Evolutionary conservation across 2,113 vertebrate genomes (phyloP), one percentile per base, ranked within the genome.

Genomic region (Cheirogaleus medius): DNA sequence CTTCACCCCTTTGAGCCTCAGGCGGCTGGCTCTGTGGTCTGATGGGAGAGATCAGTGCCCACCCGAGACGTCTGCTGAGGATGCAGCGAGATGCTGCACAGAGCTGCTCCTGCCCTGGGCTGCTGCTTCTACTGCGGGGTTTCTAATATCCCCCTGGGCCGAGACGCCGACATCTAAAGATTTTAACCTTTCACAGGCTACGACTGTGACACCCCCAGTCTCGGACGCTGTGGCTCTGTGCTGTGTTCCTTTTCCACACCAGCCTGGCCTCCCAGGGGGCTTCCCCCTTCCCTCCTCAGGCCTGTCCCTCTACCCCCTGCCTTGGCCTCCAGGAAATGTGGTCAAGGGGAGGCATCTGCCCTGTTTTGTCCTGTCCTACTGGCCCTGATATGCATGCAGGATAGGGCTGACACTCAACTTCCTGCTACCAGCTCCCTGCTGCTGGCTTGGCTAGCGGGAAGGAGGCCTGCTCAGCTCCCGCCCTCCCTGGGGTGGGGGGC

Each of bases 301-400:
- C 54, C 37, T 1, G 3, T 27, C 44, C 49, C 52, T 76, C 69
- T 44, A 8, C 18, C 27, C 21, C 78, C 66, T 23, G 66, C 47
- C n/a, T 68, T 20, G 21, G 92, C 21, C 42, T 92, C 56, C n/a
- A 60, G 89, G 85, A 95, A 85, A 25, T 93, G 58, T 21, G 58
- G 78, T 54, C 93, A 76, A 32, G 21, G 42, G 83, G 56, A 90
- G 15, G 34, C 5, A 1, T 21, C 83, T 60, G 60, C 42, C 39
- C 39, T 84, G 27, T 74, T 94, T 20, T 29, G 27, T 27, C 49
- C 39, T 88, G 42, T 74, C 11, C 42, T 34, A 56, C n/a, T 66
- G 71, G 63, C 93, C 66, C 0, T 0, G 78, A 52, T 37, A 64
- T 66, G 87, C 87, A 95, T 0, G 18, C 44, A 81, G 74, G 76